phyloP scores from a whole-genome alignment of 2,797 vertebrate species.

The Dryobates pubescens region DNA sequence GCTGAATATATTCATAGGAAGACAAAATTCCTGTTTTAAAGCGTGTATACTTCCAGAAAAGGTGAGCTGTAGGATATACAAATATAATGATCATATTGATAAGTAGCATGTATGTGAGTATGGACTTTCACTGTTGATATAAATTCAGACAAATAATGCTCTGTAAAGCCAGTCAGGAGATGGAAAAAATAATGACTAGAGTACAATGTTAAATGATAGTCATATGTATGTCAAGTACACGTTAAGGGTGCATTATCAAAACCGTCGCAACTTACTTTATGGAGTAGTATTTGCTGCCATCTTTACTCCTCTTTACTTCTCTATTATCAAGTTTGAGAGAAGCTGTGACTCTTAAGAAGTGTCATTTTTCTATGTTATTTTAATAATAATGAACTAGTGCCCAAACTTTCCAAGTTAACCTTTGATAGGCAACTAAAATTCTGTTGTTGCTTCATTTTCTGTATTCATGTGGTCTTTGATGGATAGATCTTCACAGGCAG shows the following conservation, averaged over 20 bases:
- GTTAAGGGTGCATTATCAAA: neutral
- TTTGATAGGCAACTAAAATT: neutral
- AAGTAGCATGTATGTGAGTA: neutral
- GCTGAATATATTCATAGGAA: neutral
- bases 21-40: neutral
- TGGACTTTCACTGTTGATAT: neutral
- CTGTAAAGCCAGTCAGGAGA: neutral
- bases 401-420: neutral
- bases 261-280: neutral
- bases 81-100: neutral
- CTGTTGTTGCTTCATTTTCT: neutral
- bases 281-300: neutral
- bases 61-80: neutral
- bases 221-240: neutral
- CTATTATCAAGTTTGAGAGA: neutral
- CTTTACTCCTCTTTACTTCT: neutral
- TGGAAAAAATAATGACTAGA: neutral
- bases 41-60: neutral
- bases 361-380: neutral
- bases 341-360: neutral
- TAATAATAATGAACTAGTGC: neutral
- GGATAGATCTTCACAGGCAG: neutral
- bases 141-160: neutral
- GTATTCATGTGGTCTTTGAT: neutral
- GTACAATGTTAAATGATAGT: neutral